Percentiles rank a stretch among this genome's conserved stretches.
Evolutionary conservation across 2,113 vertebrate species (phyloP).

Genomic region (Motacilla tschutschensis): DNA sequence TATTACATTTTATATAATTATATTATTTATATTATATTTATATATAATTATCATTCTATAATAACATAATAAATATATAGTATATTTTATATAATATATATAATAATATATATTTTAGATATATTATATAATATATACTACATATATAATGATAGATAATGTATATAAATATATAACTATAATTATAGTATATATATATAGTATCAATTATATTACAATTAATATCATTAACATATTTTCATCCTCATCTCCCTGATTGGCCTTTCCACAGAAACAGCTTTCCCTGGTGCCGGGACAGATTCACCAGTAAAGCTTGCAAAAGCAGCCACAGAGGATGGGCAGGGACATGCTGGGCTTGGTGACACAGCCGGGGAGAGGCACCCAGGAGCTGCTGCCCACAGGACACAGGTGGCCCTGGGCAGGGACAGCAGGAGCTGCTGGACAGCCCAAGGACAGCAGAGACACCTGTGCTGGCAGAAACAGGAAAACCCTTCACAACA

Average conservation of each 20-base stretch:
- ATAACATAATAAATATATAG: too few species aligned
- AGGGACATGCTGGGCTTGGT: background rate
- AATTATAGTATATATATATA: too few species aligned
- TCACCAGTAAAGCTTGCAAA: background rate
- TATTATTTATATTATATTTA: too few species aligned
- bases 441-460: background rate
- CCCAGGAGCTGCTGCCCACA: background rate
- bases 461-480: background rate
- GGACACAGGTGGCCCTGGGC: background rate
- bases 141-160: too few species aligned
- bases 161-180: too few species aligned
- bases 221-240: slow-evolving; percentile 10
- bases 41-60: too few species aligned
- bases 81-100: too few species aligned
- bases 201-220: too few species aligned
- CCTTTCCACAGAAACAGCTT: background rate
- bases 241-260: slow-evolving; percentile 8
- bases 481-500: background rate
- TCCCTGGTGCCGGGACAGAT: background rate
- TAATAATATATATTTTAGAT: too few species aligned
- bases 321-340: background rate
- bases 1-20: too few species aligned
- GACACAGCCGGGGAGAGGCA: background rate
- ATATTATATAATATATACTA: too few species aligned
- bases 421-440: background rate